phyloP scores from a whole-genome alignment of 2,113 vertebrate genomes.

The Gambusia holbrooki region DNA sequence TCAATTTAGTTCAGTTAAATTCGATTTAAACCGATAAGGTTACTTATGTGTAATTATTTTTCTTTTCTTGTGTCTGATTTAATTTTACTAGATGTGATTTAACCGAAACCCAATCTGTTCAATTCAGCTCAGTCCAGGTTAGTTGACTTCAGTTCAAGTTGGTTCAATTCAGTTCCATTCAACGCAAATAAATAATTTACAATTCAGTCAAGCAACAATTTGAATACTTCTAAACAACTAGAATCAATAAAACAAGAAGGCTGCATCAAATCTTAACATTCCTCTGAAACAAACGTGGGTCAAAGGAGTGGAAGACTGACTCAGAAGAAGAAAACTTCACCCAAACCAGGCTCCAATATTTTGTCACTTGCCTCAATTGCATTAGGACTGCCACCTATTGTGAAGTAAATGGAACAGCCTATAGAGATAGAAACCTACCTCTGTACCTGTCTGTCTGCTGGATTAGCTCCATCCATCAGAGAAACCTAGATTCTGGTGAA shows the following conservation, averaged over 20 bases:
- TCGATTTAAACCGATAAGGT: no score
- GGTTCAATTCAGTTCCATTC: no score
- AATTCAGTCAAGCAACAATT: no score
- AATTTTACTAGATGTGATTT: no score
- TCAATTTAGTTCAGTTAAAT: background rate
- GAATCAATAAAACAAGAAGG: no score
- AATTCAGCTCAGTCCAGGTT: background rate
- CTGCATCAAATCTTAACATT: no score
- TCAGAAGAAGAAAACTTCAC: background rate
- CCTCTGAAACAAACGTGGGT: no score
- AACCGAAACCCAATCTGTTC: background rate
- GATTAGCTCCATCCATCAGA: conserved; percentile 57
- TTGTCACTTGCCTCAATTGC: background rate
- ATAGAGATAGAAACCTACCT: background rate
- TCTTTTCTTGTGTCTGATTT: no score
- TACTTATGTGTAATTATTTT: fast-evolving
- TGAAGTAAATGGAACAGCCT: background rate
- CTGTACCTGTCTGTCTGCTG: conserved; percentile 1
- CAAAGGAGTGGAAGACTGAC: background rate
- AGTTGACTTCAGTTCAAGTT: no score
- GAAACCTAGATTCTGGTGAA: conserved; percentile 45
- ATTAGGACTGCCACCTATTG: background rate
- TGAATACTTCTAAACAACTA: no score
- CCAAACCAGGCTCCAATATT: background rate
- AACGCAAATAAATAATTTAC: no score